A percentile compares a stretch with the other conserved stretches of the same genome.
phyloP scores from a whole-genome alignment of 2,113 vertebrate species.

The Ailuropoda melanoleuca region DNA sequence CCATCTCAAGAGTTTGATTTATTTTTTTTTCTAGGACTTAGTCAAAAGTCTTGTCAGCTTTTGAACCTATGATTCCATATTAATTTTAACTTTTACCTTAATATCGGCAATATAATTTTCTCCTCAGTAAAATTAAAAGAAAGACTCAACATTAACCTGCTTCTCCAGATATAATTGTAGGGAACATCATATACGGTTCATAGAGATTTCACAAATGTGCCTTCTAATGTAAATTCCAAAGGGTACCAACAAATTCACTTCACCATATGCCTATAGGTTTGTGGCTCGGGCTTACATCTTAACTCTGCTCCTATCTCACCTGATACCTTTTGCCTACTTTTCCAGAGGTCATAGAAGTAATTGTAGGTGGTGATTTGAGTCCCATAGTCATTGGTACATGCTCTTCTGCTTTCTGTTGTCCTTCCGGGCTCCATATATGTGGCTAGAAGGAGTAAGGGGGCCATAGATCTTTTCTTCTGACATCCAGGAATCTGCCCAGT shows the following conservation, averaged over 20 bases:
- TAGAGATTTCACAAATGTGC: neutral
- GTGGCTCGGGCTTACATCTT: neutral
- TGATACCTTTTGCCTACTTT: neutral
- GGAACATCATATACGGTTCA: neutral
- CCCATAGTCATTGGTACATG: neutral
- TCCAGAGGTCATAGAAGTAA: neutral
- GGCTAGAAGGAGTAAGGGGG: neutral
- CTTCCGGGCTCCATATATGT: neutral
- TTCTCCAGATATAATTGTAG: neutral
- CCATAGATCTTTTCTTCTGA: neutral
- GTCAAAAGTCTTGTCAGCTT: conserved; percentile 12
- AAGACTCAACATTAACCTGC: neutral
- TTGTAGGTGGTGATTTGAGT: neutral
- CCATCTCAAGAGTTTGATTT: neutral
- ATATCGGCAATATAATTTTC: conserved; percentile 29
- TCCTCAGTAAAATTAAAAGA: neutral
- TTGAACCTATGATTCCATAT: neutral
- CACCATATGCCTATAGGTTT: neutral
- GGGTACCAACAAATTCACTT: neutral
- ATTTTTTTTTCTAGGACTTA: neutral
- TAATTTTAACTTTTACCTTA: conserved; percentile 21
- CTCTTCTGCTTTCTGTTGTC: neutral
- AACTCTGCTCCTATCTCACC: neutral
- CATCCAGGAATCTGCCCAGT: neutral
- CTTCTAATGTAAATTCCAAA: neutral